Evolutionary conservation across 2,113 vertebrate genomes (phyloP), one percentile per base, ranked within the genome.

Genomic region (Grammomys dolichurus): DNA sequence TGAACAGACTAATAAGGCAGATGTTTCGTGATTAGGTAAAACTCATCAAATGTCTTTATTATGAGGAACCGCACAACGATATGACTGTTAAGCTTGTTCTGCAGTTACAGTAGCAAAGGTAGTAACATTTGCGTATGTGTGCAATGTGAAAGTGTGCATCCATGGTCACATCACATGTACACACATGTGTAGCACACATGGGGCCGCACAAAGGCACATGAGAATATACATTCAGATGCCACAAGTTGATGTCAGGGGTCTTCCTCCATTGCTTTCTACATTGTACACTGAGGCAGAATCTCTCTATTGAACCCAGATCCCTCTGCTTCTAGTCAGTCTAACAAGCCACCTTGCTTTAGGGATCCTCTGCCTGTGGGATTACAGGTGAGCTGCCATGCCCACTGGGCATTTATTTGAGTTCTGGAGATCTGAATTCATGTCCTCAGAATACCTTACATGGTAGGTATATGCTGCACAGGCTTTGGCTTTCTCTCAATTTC

Each of bases 1-100:
- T 94, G 94, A 96, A 58, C 36, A 97, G 36, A 48, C 73, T 97
- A 80, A 90, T 95, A 96, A 88, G 73, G 54, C 88, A 96, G 89
- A 95, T 91, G 73, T 76, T 94, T 70, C 46, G 87, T 36, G 22
- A 94, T 97, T 96, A 93, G 93, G 91, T 97, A 87, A 96, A 95
- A 95, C 76, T 84, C 48, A 91, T 87, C 43, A 89, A 43, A 80
- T 89, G 56, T 90, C 80, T 96, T 94, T 95, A 96, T 96, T 96
- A 87, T 91, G 93, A 91, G n/a, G 75, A 92, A 84, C 78, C 48
- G 70, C 85, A 26, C 48, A 95, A 63, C 31, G 43, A 77, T 92
- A 36, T 75, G 85, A 89, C 17, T 86, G 67, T 76, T 94, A 94
- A 56, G 16, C 36, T 95, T 89, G 82, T 75, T 94, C 93, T 96